phyloP scores from a whole-genome alignment of 2,113 vertebrate genomes.

The Hepsetus odoe region DNA sequence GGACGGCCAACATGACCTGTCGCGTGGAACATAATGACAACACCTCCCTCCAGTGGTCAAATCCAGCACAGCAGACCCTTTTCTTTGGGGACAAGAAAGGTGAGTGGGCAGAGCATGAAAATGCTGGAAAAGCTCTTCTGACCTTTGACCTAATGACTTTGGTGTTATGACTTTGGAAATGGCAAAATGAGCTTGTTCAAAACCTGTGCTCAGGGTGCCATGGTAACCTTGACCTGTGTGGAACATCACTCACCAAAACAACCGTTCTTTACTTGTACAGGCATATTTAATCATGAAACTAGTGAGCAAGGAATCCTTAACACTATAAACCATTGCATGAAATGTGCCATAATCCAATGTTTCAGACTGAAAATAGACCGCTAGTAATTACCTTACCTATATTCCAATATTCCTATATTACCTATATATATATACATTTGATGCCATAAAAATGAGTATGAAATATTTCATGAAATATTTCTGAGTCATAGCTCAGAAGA shows the following conservation, averaged over 20 bases:
- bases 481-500: no score
- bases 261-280: background rate
- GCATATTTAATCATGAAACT: background rate
- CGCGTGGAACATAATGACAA: constrained; percentile 99
- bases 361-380: no score
- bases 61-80: constrained; percentile 98
- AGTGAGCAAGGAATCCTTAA: background rate
- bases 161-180: no score
- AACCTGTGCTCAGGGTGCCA: background rate
- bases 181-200: no score
- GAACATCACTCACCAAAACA: background rate
- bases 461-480: no score
- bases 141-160: background rate
- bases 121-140: no score
- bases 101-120: constrained; percentile 68
- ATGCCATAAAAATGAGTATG: no score
- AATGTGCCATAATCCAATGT: no score
- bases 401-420: no score
- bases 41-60: constrained; percentile 99
- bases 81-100: constrained; percentile 99
- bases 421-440: no score
- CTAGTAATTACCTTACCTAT: no score
- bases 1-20: constrained; percentile 95
- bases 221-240: background rate
- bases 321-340: no score